Evolutionary conservation across 1,140 invertebrate genomes (phyloP).

Genomic region (Saccostrea cuccullata): DNA sequence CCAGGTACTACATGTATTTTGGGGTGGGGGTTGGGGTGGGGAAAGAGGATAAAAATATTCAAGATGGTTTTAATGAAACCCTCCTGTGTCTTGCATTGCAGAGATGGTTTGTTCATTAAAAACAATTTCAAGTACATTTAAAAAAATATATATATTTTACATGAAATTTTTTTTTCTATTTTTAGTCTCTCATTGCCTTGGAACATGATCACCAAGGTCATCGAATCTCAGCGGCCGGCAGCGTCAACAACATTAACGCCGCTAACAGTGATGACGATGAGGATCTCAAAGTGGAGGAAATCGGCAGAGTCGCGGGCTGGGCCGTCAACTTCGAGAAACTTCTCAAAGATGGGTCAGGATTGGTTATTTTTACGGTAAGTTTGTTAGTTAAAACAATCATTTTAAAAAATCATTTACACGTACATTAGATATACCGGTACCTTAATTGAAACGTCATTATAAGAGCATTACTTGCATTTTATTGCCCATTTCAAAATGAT

Average conservation of each 20-base stretch:
- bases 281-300: constrained; percentile 59
- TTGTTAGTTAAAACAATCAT: background rate
- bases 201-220: constrained; percentile 60
- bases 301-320: constrained; percentile 82
- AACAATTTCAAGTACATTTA: too few relatives aligned
- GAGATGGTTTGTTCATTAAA: background rate
- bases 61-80: background rate
- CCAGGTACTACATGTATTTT: too few relatives aligned
- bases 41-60: too few relatives aligned
- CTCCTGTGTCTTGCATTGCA: background rate
- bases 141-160: too few relatives aligned
- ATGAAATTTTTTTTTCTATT: constrained; percentile 42
- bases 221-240: constrained; percentile 66
- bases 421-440: too few relatives aligned
- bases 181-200: constrained; percentile 70
- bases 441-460: too few relatives aligned
- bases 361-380: constrained; percentile 93
- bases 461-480: too few relatives aligned
- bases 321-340: constrained; percentile 93
- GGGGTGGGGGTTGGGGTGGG: too few relatives aligned
- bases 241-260: constrained; percentile 70
- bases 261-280: constrained; percentile 55
- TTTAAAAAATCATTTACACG: too few relatives aligned
- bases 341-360: constrained; percentile 89
- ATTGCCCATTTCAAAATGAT: constrained; percentile 4